A percentile compares a stretch with the other conserved stretches of the same genome.
Evolutionary conservation across 2,888 invertebrate genomes (phyloP).

Genomic region (Pristionchus fissidentatus): DNA sequence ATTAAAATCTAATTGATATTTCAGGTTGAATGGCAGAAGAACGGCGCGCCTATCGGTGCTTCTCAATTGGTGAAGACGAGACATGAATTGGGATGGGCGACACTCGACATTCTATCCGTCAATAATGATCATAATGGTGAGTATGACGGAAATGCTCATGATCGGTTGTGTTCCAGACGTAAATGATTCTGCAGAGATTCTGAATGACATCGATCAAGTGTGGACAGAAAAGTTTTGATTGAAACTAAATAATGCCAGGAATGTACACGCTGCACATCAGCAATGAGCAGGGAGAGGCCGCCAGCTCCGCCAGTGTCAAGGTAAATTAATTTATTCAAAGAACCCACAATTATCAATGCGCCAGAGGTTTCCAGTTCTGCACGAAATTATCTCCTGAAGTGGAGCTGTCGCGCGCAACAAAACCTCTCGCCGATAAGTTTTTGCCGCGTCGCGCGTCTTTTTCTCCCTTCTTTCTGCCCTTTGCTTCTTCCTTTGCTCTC

Average conservation of each 20-base stretch:
- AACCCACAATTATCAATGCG: neutral
- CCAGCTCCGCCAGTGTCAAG: slow-evolving; percentile 93
- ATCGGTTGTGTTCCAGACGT: slow-evolving; percentile 75
- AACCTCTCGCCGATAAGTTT: slow-evolving; percentile 8
- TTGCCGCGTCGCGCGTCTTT: slow-evolving; percentile 11
- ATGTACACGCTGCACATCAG: slow-evolving; percentile 93
- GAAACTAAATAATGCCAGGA: slow-evolving; percentile 83
- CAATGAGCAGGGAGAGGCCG: slow-evolving; percentile 93
- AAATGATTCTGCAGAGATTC: slow-evolving; percentile 84
- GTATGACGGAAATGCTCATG: neutral
- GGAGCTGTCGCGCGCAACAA: neutral
- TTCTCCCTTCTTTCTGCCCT: neutral
- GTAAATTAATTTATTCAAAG: slow-evolving; percentile 77
- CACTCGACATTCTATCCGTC: slow-evolving; percentile 84
- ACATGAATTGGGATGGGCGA: slow-evolving; percentile 90
- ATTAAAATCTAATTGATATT: neutral
- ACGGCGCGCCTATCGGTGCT: slow-evolving; percentile 71
- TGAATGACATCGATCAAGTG: slow-evolving; percentile 74
- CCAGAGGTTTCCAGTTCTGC: neutral
- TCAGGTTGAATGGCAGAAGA: slow-evolving; percentile 60
- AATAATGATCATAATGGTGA: slow-evolving; percentile 83
- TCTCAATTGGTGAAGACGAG: slow-evolving; percentile 78
- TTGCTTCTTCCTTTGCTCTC: neutral
- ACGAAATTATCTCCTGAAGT: no score
- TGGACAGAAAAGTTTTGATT: slow-evolving; percentile 74